Conservation (phyloP, 1,140 invertebrate species). For the Heterodera carotae region DNA sequence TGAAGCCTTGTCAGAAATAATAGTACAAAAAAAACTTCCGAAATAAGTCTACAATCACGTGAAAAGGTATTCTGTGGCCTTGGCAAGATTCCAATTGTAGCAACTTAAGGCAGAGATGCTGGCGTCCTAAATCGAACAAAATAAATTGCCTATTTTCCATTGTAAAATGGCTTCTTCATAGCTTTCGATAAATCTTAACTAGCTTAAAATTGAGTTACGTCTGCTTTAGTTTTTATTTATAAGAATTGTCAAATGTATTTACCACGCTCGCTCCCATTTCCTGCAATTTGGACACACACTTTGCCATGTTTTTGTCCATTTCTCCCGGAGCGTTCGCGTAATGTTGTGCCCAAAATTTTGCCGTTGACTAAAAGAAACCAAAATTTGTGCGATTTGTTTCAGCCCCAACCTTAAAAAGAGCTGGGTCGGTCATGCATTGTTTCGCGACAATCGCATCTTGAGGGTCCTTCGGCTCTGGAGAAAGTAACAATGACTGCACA, state of each 20-base stretch:
- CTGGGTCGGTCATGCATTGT: conserved; percentile 86
- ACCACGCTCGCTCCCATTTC: conserved; percentile 69
- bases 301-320: conserved; percentile 57
- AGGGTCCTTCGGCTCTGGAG: conserved; percentile 78
- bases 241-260: too few species aligned
- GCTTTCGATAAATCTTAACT: too few species aligned
- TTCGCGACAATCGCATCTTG: conserved; percentile 93
- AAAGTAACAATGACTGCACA: conserved; percentile 81
- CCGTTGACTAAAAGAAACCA: conserved; percentile 73
- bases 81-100: conserved; percentile 66
- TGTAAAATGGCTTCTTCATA: too few species aligned
- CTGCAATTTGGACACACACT: conserved; percentile 67
- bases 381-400: background rate
- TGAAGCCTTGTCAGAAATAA: background rate
- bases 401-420: conserved; percentile 74
- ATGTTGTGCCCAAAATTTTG: conserved; percentile 87
- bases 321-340: conserved; percentile 75
- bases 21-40: conserved; percentile 9
- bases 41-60: conserved; percentile 25
- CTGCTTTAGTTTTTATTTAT: too few species aligned
- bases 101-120: conserved; percentile 66
- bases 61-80: conserved; percentile 44
- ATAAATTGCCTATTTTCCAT: too few species aligned
- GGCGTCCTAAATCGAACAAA: conserved; percentile 60
- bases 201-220: background rate